Evolutionary conservation across 2,888 invertebrate genomes (phyloP).

Genomic region (Osedax frankpressi): DNA sequence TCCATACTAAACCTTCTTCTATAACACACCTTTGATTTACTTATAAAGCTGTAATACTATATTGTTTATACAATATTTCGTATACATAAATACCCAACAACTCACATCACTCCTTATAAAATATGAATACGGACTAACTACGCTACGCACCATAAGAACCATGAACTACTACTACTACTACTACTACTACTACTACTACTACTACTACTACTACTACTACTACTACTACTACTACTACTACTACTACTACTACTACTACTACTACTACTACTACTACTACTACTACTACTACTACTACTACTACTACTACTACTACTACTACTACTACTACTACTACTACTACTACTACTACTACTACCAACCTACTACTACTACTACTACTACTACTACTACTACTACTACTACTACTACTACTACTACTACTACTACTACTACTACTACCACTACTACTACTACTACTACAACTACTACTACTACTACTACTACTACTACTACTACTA

Average conservation of each 20-base stretch:
- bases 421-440: constrained; percentile 13
- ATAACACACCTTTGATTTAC: too few relatives aligned
- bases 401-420: constrained; percentile 17
- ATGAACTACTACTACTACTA: constrained; percentile 19
- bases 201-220: background rate
- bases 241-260: background rate
- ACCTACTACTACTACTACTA: constrained; percentile 18
- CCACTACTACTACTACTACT: constrained; percentile 11
- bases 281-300: background rate
- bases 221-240: background rate
- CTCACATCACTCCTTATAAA: too few relatives aligned
- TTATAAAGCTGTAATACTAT: too few relatives aligned
- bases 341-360: background rate
- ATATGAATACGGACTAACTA: too few relatives aligned
- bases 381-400: constrained; percentile 19
- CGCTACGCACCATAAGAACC: too few relatives aligned
- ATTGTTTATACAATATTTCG: too few relatives aligned
- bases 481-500: constrained; percentile 10
- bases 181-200: constrained; percentile 4
- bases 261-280: background rate
- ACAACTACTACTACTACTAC: constrained; percentile 8
- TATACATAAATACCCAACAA: too few relatives aligned
- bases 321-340: background rate
- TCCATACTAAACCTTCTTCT: too few relatives aligned
- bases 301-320: background rate